Base-by-base conservation (phyloP, 2,888 invertebrate species). In the Rhogogaster chlorosoma region DNA sequence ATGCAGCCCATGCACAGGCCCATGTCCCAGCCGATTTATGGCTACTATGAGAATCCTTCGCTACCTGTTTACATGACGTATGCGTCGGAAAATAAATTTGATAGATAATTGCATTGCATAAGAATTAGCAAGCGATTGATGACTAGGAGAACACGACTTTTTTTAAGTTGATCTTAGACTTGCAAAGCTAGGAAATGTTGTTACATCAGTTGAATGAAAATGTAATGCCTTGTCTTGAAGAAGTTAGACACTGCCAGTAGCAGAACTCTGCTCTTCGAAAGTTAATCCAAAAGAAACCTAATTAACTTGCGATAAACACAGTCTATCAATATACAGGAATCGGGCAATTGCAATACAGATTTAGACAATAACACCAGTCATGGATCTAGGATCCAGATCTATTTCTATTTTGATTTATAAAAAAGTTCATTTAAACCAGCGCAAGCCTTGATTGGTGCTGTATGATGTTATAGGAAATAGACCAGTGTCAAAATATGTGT, bases 31-130 rank as follows among this genome's bases (percentile, higher is more conserved):
- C 92, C 91, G n/a, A 89, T 93, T 67, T 93, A 93, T 75, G 93
- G 92, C 4, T 93, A 93, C 75, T 93, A 92, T 86, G 93, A 92
- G 45, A 87, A 87, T 53, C 88, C 92, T 1, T 87, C 89, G 2
- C 84, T 92, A n/a, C 92, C 93, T 1, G 87, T 93, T 84, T 93
- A 93, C 87, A 88, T 93, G 82, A 89, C 92, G 1, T 92, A 90
- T 83, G 87, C 92, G 5, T 89, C 91, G 15, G 93, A 93, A 38
- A 91, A 89, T 75, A 93, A 93, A 84, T 91, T 91, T 83, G 92
- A 93, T 61, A 92, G 91, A 91, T 93, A 91, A 91, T 86, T 26
- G 12, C 22, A 12, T 0, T 22, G 32, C 9, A 61, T 9, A 26
- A 53, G 1, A 53, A 53, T 53, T n/a, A n/a, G 5, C 53, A 53